Evolutionary conservation across 2,888 invertebrate species (phyloP), one percentile per base, ranked within the genome.

Genomic region (Lycaena phlaeas): DNA sequence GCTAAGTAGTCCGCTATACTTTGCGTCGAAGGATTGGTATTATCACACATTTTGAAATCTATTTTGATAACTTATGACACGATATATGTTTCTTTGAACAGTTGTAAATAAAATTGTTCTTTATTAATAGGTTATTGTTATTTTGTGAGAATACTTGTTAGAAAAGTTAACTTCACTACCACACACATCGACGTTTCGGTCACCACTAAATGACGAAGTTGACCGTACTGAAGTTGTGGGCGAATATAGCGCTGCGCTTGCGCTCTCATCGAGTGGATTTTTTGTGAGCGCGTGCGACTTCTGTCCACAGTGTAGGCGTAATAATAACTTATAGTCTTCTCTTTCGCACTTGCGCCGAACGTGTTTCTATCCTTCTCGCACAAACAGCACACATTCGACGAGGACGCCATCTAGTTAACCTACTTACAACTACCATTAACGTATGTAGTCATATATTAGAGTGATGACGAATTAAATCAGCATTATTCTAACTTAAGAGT

Each of bases 1-100:
- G 98, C 97, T 89, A 99, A 90, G 89, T 99, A 99, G 89, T 99
- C 98, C 87, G 98, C 97, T 88, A 96, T 95, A 88, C 95, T 96
- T 86, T 96, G 95, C 86, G 95, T 95, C 79, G 92, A 93, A 67
- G 90, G 88, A 79, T 69, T 82, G 74, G 69, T 84, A 75, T 73
- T 79, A 74, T 86, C 85, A 79, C 85, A 84, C 85, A 85, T 85
- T 74, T 73, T 85, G 75, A 71, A 64, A 74, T 67, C 64, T 60
- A 63, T 68, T 63, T 68, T 61, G 57, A 68, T 49, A 79, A 77
- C 71, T 71, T 62, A 61, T 57, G 65, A 64, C 78, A 84, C 82
- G 79, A 67, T 64, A 75, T 75, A 76, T 68, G 72, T 72, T 66
- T 73, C 61, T 66, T 63, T 57, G 57, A 68, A 71, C 79, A 78